These are phyloP conservation scores for Cheilosia urbana DNA, from an alignment of 2,888 invertebrate species.

Conservation along the genomic window DNA sequence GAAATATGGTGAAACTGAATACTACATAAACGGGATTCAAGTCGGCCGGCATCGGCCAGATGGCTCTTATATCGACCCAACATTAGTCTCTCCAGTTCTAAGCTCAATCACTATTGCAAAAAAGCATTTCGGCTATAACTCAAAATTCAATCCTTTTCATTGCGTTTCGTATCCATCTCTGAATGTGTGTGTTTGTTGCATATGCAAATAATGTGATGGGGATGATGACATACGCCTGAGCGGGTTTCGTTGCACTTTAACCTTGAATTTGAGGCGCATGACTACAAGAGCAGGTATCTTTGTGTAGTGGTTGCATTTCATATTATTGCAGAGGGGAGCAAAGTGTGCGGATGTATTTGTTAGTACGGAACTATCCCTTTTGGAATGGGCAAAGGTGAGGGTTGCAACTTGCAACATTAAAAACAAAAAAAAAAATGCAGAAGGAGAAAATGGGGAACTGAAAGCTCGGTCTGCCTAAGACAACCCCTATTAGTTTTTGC, in stretches of 20 bases:
- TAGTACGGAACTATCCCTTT: slow-evolving; percentile 68
- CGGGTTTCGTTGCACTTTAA: slow-evolving; percentile 84
- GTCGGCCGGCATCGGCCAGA: neutral
- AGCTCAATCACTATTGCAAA: slow-evolving; percentile 34
- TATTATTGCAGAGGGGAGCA: slow-evolving; percentile 6
- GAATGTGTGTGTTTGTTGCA: slow-evolving; percentile 32
- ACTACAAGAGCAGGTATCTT: slow-evolving; percentile 63
- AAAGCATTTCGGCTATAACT: slow-evolving; percentile 39
- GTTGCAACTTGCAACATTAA: slow-evolving; percentile 56
- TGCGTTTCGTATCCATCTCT: neutral
- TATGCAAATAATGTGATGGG: slow-evolving; percentile 42
- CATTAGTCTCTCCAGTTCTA: slow-evolving; percentile 18
- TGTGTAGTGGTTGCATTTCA: slow-evolving; percentile 19
- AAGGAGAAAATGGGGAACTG: slow-evolving; percentile 25
- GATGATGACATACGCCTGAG: slow-evolving; percentile 65
- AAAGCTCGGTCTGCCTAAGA: slow-evolving; percentile 46
- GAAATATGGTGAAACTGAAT: slow-evolving; percentile 44
- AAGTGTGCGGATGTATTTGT: slow-evolving; percentile 41
- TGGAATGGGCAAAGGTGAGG: slow-evolving; percentile 72
- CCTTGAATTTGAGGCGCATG: slow-evolving; percentile 81
- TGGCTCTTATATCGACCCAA: neutral
- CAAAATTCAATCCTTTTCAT: slow-evolving; percentile 37
- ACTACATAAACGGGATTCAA: slow-evolving; percentile 30
- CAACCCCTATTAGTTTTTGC: slow-evolving; percentile 30
- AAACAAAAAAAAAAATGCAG: neutral